Percentiles rank a stretch among this genome's conserved stretches.
These are phyloP conservation scores for Nothura maculosa DNA, from an alignment of 2,797 vertebrate genomes.

Conservation along the genomic window DNA sequence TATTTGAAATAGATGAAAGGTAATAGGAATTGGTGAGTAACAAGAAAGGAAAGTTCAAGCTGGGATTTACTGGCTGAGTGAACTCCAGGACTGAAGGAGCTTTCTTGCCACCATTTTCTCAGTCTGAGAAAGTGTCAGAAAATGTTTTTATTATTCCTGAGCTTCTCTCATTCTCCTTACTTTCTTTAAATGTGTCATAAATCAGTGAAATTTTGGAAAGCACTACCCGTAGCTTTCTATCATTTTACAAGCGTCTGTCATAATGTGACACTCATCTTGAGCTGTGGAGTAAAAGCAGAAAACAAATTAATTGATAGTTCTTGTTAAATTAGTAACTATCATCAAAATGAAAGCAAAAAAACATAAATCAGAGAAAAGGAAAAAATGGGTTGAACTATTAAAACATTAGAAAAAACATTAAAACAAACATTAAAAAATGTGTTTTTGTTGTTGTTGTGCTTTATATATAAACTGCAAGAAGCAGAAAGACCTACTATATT, in stretches of 20 bases:
- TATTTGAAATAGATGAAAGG: background rate
- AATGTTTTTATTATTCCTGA: background rate
- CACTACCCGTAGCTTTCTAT: background rate
- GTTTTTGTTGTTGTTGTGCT: background rate
- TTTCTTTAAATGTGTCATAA: background rate
- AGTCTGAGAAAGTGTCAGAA: no score
- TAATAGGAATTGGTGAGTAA: background rate
- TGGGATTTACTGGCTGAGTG: background rate
- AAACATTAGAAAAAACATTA: no score
- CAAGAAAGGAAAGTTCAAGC: rapidly evolving
- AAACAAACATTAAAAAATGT: background rate
- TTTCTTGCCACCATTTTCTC: no score
- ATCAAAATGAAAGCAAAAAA: background rate
- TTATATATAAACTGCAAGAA: background rate
- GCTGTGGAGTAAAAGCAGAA: background rate
- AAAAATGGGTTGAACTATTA: background rate
- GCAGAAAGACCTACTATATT: background rate
- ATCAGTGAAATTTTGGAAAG: background rate
- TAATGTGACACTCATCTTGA: background rate
- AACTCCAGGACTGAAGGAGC: background rate
- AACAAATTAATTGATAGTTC: background rate
- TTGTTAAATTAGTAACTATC: background rate
- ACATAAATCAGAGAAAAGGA: background rate
- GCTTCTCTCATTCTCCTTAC: background rate
- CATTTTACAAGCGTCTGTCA: background rate